Percentiles rank a stretch among this genome's conserved stretches.
phyloP scores from a whole-genome alignment of 2,888 invertebrate species.

The Prenolepis imparis region DNA sequence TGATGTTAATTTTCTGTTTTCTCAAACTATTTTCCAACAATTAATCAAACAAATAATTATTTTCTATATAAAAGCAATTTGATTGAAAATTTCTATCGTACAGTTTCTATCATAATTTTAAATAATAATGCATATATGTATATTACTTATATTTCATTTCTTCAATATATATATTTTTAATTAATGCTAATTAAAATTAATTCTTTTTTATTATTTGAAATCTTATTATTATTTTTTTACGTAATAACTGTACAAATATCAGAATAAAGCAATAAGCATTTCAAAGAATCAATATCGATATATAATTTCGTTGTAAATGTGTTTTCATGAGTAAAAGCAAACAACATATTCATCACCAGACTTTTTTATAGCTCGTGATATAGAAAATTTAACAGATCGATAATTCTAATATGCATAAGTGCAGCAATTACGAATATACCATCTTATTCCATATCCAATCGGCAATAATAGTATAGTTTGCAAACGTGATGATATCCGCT shows the following conservation, averaged over 20 bases:
- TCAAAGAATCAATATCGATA: background rate
- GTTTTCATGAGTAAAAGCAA: background rate
- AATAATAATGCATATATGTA: too few relatives aligned
- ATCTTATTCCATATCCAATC: background rate
- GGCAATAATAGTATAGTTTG: background rate
- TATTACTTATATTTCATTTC: too few relatives aligned
- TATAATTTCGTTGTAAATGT: background rate
- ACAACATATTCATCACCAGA: background rate
- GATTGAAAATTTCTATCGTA: too few relatives aligned
- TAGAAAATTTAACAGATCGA: conserved; percentile 10
- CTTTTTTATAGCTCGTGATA: background rate
- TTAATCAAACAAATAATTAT: too few relatives aligned
- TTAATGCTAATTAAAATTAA: too few relatives aligned
- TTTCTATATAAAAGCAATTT: too few relatives aligned
- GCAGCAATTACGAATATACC: background rate
- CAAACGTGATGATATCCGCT: background rate
- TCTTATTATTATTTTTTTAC: background rate
- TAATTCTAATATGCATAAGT: conserved; percentile 11
- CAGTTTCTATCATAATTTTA: too few relatives aligned
- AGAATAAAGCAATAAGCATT: background rate
- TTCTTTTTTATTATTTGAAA: background rate
- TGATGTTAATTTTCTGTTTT: too few relatives aligned
- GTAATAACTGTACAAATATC: background rate
- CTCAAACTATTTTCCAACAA: too few relatives aligned
- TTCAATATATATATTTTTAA: too few relatives aligned